A percentile compares a stretch with the other conserved stretches of the same genome.
Conservation (phyloP, 2,797 vertebrate genomes). For the Myotis vivesi region DNA sequence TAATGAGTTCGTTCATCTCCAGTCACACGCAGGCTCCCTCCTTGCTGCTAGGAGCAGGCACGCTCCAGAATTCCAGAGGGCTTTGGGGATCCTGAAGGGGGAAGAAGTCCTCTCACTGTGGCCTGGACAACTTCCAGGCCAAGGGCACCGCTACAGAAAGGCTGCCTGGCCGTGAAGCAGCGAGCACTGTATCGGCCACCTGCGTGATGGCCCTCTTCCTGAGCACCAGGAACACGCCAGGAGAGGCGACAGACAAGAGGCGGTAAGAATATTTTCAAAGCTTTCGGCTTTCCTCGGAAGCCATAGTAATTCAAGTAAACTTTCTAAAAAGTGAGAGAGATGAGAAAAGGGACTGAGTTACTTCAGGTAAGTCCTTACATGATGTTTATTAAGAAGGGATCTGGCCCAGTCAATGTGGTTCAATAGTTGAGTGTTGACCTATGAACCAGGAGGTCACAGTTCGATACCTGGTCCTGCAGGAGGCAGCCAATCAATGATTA, state of each 20-base stretch:
- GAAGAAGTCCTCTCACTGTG: background rate
- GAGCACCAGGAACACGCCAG: background rate
- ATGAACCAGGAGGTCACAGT: too few relatives aligned
- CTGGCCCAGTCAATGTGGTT: background rate
- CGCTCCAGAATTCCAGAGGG: background rate
- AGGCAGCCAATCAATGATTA: too few relatives aligned
- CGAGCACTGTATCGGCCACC: fast-evolving
- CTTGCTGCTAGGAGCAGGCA: background rate
- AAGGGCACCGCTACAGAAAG: background rate
- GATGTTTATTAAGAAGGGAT: background rate
- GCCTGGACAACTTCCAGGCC: background rate
- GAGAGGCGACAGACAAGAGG: background rate
- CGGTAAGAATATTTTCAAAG: background rate
- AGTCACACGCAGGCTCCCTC: background rate
- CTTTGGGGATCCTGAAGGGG: background rate
- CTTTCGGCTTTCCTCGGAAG: background rate
- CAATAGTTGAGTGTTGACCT: too few relatives aligned
- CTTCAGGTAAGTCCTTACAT: background rate
- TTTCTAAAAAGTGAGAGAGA: background rate
- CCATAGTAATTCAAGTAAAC: background rate
- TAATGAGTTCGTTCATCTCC: too few relatives aligned
- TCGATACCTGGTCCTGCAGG: too few relatives aligned
- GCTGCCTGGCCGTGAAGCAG: background rate
- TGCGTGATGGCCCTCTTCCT: too few relatives aligned
- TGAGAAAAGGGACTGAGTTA: background rate